These are phyloP conservation scores for Pungitius pungitius DNA, from an alignment of 2,113 vertebrate genomes.

Conservation along the genomic window DNA sequence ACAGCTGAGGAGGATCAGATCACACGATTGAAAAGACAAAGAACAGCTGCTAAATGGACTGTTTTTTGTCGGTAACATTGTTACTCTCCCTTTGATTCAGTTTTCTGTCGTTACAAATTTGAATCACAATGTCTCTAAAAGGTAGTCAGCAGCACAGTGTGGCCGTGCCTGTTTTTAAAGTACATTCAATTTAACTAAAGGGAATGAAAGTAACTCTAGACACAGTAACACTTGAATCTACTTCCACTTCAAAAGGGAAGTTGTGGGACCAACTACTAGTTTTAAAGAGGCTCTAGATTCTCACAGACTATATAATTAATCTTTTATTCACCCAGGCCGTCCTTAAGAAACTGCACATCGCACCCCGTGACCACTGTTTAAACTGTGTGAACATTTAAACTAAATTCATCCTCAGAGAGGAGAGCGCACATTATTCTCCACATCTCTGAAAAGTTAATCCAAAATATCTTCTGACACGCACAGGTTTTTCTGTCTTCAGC, in stretches of 20 bases:
- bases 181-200: not conserved
- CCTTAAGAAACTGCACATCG: constrained; percentile 43
- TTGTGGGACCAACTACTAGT: not conserved
- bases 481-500: constrained; percentile 31
- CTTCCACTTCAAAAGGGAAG: not conserved
- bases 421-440: constrained; percentile 57
- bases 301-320: constrained; percentile 8
- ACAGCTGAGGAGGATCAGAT: not conserved
- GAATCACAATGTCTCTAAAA: not conserved
- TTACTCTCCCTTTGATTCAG: not conserved
- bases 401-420: constrained; percentile 53
- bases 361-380: constrained; percentile 47
- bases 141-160: not conserved
- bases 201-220: not conserved
- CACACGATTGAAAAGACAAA: not conserved
- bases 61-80: not conserved
- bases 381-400: constrained; percentile 46
- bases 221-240: not conserved
- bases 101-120: too few relatives aligned
- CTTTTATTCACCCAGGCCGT: constrained; percentile 52
- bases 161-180: not conserved
- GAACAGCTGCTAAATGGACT: not conserved
- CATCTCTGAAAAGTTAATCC: constrained; percentile 48
- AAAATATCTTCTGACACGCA: constrained; percentile 54
- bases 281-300: constrained; percentile 7